Evolutionary conservation across 2,888 invertebrate species (phyloP), one percentile per base, ranked within the genome.

Genomic region (Scaptomyza cyrtandrae): DNA sequence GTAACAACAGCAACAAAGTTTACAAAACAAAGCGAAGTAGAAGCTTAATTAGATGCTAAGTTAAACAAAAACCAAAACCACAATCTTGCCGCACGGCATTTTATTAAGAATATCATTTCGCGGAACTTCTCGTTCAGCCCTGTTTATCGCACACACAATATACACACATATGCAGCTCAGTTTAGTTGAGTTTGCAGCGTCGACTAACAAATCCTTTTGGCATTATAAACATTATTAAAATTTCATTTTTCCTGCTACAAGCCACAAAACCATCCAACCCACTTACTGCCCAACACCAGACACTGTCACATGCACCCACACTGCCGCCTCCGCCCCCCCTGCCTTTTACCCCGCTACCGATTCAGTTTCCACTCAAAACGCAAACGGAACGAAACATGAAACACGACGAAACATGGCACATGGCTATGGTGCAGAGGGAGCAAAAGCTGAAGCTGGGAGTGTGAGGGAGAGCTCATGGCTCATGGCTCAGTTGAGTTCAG

Each of bases 191-290:
- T 85, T 80, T 80, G 78, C 68, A 78, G 68, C 74, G 80, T 80
- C 80, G 78, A 74, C 82, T 87, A 86, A 86, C 81, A 88, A 87
- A 88, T 87, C 88, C 85, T 88, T 87, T 85, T 87, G 86, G 88
- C 88, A 88, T 87, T 88, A 88, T 87, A 88, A 87, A 87, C 88
- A 87, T 87, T 87, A 87, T 87, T 87, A 87, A 87, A 87, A 88
- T 87, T 87, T 86, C 85, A 87, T 86, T 85, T 86, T 86, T 80
- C 79, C 83, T 80, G 78, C 81, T 75, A 75, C 77, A 71, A 75
- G 77, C 81, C 50, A 43, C 58, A 53, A 3, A 14, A 14, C 39
- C 41, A 41, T 14, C 0, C 39, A 39, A 39, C 39, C 39, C 39
- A 37, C n/a, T 31, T 41, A 44, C 41, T 43, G 41, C n/a, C 37